Conservation (phyloP, 2,797 vertebrate species). For the Halcyon leucocephala region DNA sequence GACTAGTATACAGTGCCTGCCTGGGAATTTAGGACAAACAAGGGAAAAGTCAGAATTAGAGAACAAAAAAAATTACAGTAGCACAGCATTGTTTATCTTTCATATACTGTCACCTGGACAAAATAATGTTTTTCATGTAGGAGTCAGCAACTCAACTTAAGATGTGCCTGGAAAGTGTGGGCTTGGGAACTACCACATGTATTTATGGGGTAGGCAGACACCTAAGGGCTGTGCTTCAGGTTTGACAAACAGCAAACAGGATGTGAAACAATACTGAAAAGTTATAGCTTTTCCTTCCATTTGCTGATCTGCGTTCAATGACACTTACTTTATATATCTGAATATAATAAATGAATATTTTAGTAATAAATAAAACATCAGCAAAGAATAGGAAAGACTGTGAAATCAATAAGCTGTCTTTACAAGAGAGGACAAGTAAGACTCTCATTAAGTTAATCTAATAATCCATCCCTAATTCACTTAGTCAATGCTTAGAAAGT, state of each 20-base stretch:
- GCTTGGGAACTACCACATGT: background rate
- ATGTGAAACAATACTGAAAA: background rate
- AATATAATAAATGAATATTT: background rate
- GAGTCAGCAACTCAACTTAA: background rate
- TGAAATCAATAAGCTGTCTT: background rate
- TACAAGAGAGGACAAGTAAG: background rate
- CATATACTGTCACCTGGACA: background rate
- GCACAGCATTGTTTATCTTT: background rate
- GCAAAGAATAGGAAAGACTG: background rate
- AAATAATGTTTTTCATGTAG: background rate
- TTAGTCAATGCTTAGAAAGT: background rate
- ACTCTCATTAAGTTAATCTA: background rate
- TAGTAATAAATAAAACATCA: background rate
- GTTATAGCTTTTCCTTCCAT: background rate
- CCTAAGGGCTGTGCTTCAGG: background rate
- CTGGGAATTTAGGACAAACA: background rate
- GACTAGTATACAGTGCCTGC: background rate
- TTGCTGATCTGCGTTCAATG: background rate
- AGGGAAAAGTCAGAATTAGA: background rate
- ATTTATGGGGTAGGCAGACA: background rate
- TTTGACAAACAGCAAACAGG: background rate
- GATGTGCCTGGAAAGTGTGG: background rate
- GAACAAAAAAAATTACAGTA: background rate
- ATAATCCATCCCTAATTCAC: background rate
- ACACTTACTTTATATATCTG: background rate